Percentiles rank a stretch among this genome's conserved stretches.
phyloP scores from a whole-genome alignment of 2,113 vertebrate species.

The Paralichthys olivaceus region DNA sequence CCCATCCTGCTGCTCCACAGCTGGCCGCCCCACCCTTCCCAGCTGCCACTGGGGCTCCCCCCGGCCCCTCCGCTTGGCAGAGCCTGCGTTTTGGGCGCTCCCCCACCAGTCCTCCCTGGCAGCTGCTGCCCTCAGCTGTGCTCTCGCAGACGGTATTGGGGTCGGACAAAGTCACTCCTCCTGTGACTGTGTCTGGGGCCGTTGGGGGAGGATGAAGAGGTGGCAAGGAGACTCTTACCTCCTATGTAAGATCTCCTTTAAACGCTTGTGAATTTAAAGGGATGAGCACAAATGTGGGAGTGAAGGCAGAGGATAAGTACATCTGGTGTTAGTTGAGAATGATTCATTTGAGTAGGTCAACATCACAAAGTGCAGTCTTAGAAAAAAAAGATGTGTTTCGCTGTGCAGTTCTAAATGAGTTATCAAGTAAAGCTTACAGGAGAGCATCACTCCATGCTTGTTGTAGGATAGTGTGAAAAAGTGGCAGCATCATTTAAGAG shows the following conservation, averaged over 20 bases:
- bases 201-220: constrained; percentile 68
- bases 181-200: constrained; percentile 78
- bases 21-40: constrained; percentile 84
- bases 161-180: constrained; percentile 85
- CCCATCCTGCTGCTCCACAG: constrained; percentile 85
- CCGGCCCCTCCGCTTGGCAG: constrained; percentile 79
- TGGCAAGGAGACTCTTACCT: constrained; percentile 67
- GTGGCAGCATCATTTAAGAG: constrained; percentile 72
- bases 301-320: not conserved
- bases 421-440: constrained; percentile 21
- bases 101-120: constrained; percentile 82
- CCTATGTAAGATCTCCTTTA: constrained; percentile 44
- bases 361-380: not conserved
- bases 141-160: constrained; percentile 79
- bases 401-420: constrained; percentile 37
- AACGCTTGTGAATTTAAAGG: constrained; percentile 28
- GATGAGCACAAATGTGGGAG: not conserved
- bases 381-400: not conserved
- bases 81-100: constrained; percentile 76
- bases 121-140: constrained; percentile 80
- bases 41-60: constrained; percentile 85
- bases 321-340: not conserved
- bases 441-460: constrained; percentile 4
- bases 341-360: not conserved
- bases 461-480: constrained; percentile 26